Conservation (phyloP, 2,113 vertebrate species). For the cattle (Bos taurus) region DNA sequence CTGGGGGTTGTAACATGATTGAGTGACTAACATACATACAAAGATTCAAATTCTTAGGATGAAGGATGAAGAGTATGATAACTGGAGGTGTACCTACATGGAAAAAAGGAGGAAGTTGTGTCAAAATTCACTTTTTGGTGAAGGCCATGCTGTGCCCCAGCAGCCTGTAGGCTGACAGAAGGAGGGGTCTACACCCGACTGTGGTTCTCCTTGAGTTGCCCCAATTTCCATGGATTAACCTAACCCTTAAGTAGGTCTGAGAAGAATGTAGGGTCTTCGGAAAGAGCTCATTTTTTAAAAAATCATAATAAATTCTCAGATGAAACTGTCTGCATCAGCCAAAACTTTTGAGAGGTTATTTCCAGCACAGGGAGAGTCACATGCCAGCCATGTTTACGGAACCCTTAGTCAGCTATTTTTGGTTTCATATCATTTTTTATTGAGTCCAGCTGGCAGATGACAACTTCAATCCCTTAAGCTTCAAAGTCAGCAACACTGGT, state of each 20-base stretch:
- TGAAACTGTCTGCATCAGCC: not conserved
- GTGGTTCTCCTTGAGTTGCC: not conserved
- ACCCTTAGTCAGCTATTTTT: not conserved
- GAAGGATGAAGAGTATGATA: not conserved
- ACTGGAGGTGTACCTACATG: not conserved
- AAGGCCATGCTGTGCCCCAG: not conserved
- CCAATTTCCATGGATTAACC: not conserved
- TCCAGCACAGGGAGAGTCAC: not conserved
- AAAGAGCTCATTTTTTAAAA: not conserved
- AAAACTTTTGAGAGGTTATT: not conserved
- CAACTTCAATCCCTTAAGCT: not conserved
- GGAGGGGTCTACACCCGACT: not conserved
- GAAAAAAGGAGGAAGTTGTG: not conserved
- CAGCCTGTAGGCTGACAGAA: not conserved
- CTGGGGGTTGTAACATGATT: fast-evolving
- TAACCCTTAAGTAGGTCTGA: not conserved
- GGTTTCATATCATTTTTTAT: not conserved
- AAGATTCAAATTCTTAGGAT: not conserved
- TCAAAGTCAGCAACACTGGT: not conserved
- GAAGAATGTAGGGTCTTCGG: not conserved
- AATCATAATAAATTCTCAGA: not conserved
- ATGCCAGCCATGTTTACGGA: no score
- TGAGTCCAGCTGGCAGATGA: not conserved
- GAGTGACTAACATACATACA: not conserved
- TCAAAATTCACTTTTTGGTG: not conserved